Evolutionary conservation across 1,140 invertebrate genomes (phyloP), one percentile per base, ranked within the genome.

Genomic region (Drosophila equinoxialis): DNA sequence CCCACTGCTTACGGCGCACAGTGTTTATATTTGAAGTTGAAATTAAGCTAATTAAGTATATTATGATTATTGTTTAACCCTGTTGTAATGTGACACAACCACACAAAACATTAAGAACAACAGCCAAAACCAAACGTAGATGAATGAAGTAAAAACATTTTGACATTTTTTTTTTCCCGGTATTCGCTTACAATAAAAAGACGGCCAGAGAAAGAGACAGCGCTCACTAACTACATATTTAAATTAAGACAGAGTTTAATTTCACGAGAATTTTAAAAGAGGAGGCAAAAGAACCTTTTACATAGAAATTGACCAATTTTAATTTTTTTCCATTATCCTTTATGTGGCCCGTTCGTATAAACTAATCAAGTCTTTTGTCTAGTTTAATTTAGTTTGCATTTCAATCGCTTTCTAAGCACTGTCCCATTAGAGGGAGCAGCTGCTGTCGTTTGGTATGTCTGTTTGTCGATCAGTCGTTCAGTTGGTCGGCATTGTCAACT

Each of bases 361-460:
- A 48, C 17, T 48, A 48, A 48, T 55, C 30, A 6, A 26, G 51
- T 14, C 23, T 55, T 39, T 39, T 39, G 3, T 10, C n/a, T 17
- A 48, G 2, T 48, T 48, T 48, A 3, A 13, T 48, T 48, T 14
- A 48, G 14, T 57, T 59, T 59, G 17, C 4, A 76, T 77, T 77
- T 69, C 64, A 66, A 76, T 68, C 74, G 76, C 73, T 59, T 54
- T 76, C 59, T 42, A 59, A 59, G 39, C 45, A 51, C 17, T 23
- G 45, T 51, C 17, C 45, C 45, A 37, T 10, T 62, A 3, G 41
- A 51, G 63, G 73, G 66, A 76, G 66, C 73, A 41, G 65, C 62
- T 48, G 39, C 20, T 10, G 13, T 57, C 39, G 65, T 35, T 59
- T 58, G 42, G 30, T 26, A 4, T 2, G 23, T 26, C 23, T 26